Base-by-base conservation (phyloP, 2,797 vertebrate species). In the Microchirus variegatus region DNA sequence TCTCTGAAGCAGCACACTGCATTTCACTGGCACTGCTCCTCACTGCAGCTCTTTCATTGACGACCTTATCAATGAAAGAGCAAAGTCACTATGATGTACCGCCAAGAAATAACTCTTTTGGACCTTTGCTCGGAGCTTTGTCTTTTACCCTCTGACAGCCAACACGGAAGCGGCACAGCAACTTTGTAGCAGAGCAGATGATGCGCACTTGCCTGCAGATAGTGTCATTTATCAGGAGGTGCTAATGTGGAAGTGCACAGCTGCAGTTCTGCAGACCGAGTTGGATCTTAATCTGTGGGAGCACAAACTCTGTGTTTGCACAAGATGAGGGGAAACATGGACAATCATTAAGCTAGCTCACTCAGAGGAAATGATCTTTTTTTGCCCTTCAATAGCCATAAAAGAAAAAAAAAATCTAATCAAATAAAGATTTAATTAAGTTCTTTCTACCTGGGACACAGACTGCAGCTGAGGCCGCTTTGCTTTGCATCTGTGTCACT, bases 11-110 rank as follows among this genome's bases (percentile, higher is more conserved):
- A 63, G 63, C 50, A 55, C 70, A 70, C 74, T 77, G 77, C 80
- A 82, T 69, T 78, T 63, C 76, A 41, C 22, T 13, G 59, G 72
- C 52, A 62, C 77, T 67, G 60, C 80, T 77, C 76, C 77, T 67
- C 75, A 65, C 82, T 77, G 83, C 84, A 77, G 76, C 65, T 75
- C 51, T 53, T 82, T 78, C 73, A 77, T 72, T 77, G 73, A 88
- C 89, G 90, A 93, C 90, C 89, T 91, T 90, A 89, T 89, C 86
- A 90, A 82, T 87, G 87, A 85, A 87, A 81, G 65, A 88, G 80
- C 84, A 87, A 91, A 87, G 89, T 92, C 89, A 87, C 87, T 47
- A 66, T 47, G 70, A 70, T 78, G 66, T 71, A 41, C 38, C 19
- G 57, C 53, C 35, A 17, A 42, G 36, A 72, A 70, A 53, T 18